Base-by-base conservation (phyloP, 2,113 vertebrate genomes). In the Leptobrachium leishanense region DNA sequence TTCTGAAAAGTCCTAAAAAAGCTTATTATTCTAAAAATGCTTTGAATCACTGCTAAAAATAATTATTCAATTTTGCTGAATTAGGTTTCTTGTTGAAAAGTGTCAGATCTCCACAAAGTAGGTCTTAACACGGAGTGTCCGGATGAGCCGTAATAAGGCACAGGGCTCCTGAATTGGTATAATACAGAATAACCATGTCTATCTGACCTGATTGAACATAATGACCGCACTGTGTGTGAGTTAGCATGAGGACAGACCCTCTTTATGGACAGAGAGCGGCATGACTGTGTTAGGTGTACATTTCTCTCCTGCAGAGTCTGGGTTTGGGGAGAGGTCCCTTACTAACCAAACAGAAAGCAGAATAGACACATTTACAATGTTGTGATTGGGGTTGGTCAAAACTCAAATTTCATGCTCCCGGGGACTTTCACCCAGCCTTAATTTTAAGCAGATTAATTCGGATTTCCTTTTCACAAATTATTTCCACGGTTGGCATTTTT, bases 391-490 rank as follows among this genome's bases (percentile, higher is more conserved):
- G 46, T 8, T 50, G 46, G 4, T 5, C 8, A 50, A 50, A 50
- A 50, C 46, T 50, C 46, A 50, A 50, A 50, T 50, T 50, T 50
- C 46, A 50, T 50, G 46, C 46, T 50, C 46, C 4, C 46, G 8
- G 46, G 46, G 4, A 50, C 4, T 50, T 50, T 50, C 46, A 50
- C 46, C 46, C 46, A 50, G 46, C 4, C 4, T 50, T 50, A 4
- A 41, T 54, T 69, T 40, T 70, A n/a, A 71, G n/a, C 53, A 67
- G 43, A 43, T 77, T 77, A 66, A 50, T 42, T 43, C 13, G 76
- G 76, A 77, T 77, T 77, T 77, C 76, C 76, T 70, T 66, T 68
- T 68, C 54, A 77, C 65, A 69, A 77, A 77, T 68, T 4, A 77
- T 77, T 77, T 68, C 75, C 75, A 31, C 66, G 54, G 9, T 44